A percentile compares a stretch with the other conserved stretches of the same genome.
Evolutionary conservation across 2,888 invertebrate genomes (phyloP).

Genomic region (Salticus scenicus): DNA sequence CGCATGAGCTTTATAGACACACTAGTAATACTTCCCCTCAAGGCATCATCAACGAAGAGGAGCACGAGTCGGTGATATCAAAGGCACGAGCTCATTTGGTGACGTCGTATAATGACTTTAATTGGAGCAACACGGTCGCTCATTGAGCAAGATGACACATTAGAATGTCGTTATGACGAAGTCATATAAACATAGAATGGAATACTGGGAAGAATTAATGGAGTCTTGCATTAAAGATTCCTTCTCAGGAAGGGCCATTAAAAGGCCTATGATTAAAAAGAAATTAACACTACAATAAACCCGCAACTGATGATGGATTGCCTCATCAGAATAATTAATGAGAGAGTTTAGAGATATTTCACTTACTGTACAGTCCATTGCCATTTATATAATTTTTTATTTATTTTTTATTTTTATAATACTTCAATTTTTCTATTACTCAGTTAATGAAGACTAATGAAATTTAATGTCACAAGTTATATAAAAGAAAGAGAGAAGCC

Average conservation of each 20-base stretch:
- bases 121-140: slow-evolving; percentile 54
- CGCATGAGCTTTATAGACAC: no score
- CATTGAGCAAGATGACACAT: slow-evolving; percentile 49
- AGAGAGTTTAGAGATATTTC: not conserved
- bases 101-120: slow-evolving; percentile 66
- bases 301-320: not conserved
- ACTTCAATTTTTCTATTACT: no score
- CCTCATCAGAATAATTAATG: not conserved
- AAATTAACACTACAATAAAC: slow-evolving; percentile 16
- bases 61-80: slow-evolving; percentile 54
- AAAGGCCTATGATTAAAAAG: slow-evolving; percentile 1
- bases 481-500: no score
- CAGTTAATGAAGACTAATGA: no score
- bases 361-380: not conserved
- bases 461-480: no score
- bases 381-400: no score
- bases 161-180: slow-evolving; percentile 25
- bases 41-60: slow-evolving; percentile 21
- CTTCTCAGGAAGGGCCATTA: not conserved
- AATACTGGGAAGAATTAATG: slow-evolving; percentile 7
- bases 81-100: slow-evolving; percentile 64
- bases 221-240: not conserved
- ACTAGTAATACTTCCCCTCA: not conserved
- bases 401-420: no score
- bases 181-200: not conserved